A percentile compares a stretch with the other conserved stretches of the same genome.
phyloP scores from a whole-genome alignment of 1,140 invertebrate species.

The Drosophila pallidifrons region DNA sequence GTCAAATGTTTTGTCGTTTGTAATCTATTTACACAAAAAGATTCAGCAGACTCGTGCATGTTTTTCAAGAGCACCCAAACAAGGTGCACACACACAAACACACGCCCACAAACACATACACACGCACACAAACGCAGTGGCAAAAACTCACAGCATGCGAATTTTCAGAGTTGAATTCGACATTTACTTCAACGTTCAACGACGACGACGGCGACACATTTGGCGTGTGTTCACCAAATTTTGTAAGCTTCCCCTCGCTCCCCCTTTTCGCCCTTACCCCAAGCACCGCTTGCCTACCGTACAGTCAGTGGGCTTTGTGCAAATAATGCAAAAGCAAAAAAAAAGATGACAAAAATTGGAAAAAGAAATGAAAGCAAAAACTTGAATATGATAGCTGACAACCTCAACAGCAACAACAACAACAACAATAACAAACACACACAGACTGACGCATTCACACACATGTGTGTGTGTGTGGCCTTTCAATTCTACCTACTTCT shows the following conservation, averaged over 20 bases:
- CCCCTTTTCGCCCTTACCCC: not conserved
- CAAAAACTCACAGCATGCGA: not conserved
- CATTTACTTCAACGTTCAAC: slow-evolving; percentile 31
- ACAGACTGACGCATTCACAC: not conserved
- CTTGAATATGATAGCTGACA: slow-evolving; percentile 50
- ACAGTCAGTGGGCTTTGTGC: slow-evolving; percentile 14
- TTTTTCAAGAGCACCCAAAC: slow-evolving; percentile 73
- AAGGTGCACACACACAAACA: slow-evolving; percentile 35
- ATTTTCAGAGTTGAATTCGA: slow-evolving; percentile 35
- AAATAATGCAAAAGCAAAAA: slow-evolving; percentile 28
- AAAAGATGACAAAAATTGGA: slow-evolving; percentile 18
- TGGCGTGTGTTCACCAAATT: slow-evolving; percentile 65
- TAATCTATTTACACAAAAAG: slow-evolving; percentile 83
- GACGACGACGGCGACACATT: slow-evolving; percentile 50
- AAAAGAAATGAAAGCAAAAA: slow-evolving; percentile 26
- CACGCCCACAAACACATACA: slow-evolving; percentile 6
- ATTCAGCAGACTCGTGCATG: slow-evolving; percentile 53
- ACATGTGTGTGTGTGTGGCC: not conserved
- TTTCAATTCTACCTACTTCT: not conserved
- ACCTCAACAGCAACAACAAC: slow-evolving; percentile 23
- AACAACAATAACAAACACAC: not conserved
- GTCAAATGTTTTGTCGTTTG: slow-evolving; percentile 82
- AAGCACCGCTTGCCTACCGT: not conserved
- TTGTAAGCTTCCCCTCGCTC: slow-evolving; percentile 22
- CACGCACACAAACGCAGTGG: not conserved